Base-by-base conservation (phyloP, 2,113 vertebrate genomes). In the Rhea americana region DNA sequence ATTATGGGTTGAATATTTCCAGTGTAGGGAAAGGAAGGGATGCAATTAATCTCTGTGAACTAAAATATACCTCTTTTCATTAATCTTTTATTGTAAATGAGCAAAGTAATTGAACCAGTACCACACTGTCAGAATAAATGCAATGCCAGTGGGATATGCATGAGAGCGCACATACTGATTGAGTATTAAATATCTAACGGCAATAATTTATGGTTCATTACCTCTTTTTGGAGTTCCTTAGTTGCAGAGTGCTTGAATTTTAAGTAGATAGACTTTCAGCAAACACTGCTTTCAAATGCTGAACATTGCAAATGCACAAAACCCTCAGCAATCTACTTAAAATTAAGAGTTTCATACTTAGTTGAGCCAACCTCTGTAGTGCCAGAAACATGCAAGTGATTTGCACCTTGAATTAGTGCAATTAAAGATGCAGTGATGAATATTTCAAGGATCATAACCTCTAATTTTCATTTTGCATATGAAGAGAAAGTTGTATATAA, bases 1-100 rank as follows among this genome's bases (percentile, higher is more conserved):
- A 99, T 99, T 99, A 98, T 97, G 97, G 97, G 97, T 93, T 98
- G 97, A 98, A 98, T 98, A 98, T 98, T 98, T 98, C 97, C 97
- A 97, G 97, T 98, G 96, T 97, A 96, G 91, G 94, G 96, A 97
- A 97, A 98, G 91, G 97, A 98, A 98, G 97, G 98, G 98, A 98
- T 97, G 97, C 98, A 98, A 98, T 99, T 99, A 98, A 99, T 99
- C 98, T 98, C 97, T 94, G 96, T 98, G 98, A 98, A 98, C 98
- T 98, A 98, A 99, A 98, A 98, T 98, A 98, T 98, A 98, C 97
- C 97, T 98, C 97, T 98, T 98, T 98, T 98, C 98, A 99, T 99
- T 98, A 98, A 99, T 99, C 98, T 99, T 98, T 98, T 97, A 98
- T 98, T 98, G 97, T 98, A 98, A 98, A 98, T 97, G 98, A 98